Evolutionary conservation across 2,113 vertebrate species (phyloP).

Genomic region (Lamprotornis superbus): DNA sequence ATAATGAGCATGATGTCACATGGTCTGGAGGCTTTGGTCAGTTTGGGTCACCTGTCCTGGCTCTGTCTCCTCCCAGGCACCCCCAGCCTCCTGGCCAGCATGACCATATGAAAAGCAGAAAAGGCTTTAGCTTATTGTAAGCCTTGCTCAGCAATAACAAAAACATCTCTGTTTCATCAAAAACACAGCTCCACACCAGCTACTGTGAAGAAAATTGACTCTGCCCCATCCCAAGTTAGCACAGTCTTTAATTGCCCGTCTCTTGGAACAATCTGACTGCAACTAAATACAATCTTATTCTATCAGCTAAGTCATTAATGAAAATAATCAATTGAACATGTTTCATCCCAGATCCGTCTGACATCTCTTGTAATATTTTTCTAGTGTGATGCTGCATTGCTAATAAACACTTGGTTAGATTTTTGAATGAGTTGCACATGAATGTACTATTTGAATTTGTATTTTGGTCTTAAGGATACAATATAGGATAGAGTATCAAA

Average conservation of each 20-base stretch:
- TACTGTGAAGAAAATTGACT: not conserved
- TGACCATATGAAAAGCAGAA: fast-evolving
- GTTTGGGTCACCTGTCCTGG: not conserved
- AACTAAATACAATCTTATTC: not conserved
- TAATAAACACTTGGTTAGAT: not conserved
- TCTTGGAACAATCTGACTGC: not conserved
- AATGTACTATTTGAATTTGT: not conserved
- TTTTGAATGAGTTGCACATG: not conserved
- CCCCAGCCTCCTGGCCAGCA: not conserved
- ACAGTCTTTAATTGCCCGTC: not conserved
- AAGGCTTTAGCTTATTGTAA: not conserved
- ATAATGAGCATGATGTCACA: fast-evolving
- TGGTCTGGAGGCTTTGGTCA: not conserved
- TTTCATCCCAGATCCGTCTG: not conserved
- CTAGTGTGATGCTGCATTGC: not conserved
- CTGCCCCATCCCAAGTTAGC: not conserved
- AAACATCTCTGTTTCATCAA: not conserved
- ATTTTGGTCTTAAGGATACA: not conserved
- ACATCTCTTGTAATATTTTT: not conserved
- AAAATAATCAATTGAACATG: not conserved
- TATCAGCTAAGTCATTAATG: not conserved
- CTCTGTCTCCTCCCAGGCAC: not conserved
- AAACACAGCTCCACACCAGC: fast-evolving
- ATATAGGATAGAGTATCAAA: not conserved
- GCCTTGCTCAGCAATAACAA: not conserved